Base-by-base conservation (phyloP, 2,888 invertebrate genomes). In the Erpobdella octoculata region DNA sequence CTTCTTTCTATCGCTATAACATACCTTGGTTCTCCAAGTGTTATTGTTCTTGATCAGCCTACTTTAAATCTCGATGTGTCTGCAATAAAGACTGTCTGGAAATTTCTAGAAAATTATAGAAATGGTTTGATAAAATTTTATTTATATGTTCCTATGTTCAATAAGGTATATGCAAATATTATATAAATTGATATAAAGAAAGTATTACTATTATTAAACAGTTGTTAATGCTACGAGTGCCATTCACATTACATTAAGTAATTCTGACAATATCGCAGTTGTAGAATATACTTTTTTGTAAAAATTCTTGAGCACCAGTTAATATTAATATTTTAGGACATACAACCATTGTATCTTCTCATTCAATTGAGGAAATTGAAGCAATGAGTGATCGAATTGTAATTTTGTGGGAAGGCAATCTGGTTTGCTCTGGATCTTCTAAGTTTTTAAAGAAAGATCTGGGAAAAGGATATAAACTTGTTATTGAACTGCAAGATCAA, bases 301-400 rank as follows among this genome's bases (percentile, higher is more conserved):
- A 53, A 25, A 3, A n/a, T n/a, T n/a, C n/a, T n/a, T n/a, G n/a
- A n/a, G n/a, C n/a, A n/a, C n/a, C n/a, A n/a, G 21, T 9, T 25
- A 53, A 18, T 53, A 53, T 53, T 53, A 25, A 25, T 28, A 53
- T 62, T 35, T 18, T 1, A 62, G 62, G 62, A 28, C 78, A 82
- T 62, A 84, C 83, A 1, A 80, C 84, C 36, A 75, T 84, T 25
- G 76, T 84, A 64, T 82, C 83, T 0, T 84, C 84, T 9, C 84
- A 84, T 72, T 82, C 83, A 74, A 76, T 84, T 75, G 84, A 84
- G 72, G 84, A 84, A 76, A 84, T 84, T 15, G 84, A 84, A 73
- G 79, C 81, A 21, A 76, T 84, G 12, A 80, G 82, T 71, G 84
- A 84, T 75, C 74, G 79, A 64, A 80, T 84, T 21, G 82, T 81